Evolutionary conservation across 2,797 vertebrate species (phyloP).

Genomic region (Pseudochaenichthys georgianus): DNA sequence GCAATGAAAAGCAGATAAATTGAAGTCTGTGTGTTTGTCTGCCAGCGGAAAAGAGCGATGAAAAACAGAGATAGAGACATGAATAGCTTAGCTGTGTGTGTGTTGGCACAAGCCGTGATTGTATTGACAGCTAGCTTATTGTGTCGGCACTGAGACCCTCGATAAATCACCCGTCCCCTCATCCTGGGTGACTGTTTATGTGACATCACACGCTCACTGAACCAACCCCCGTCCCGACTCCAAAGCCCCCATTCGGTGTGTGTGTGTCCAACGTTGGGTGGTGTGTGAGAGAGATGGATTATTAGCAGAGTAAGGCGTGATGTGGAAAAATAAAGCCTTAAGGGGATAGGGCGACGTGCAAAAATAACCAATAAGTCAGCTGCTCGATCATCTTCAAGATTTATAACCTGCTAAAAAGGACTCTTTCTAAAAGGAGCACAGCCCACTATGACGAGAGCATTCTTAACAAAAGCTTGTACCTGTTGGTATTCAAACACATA

Average conservation of each 20-base stretch:
- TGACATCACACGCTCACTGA: conserved; percentile 30
- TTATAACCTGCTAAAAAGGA: conserved; percentile 3
- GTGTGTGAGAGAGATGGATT: conserved; percentile 17
- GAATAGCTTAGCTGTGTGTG: conserved; percentile 43
- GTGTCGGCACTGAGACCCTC: conserved; percentile 25
- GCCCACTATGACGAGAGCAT: not conserved
- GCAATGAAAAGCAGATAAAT: conserved; percentile 61
- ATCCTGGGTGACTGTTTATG: conserved; percentile 48
- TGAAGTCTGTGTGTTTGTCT: conserved; percentile 35
- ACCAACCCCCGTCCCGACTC: too few relatives aligned
- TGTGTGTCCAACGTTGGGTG: conserved; percentile 17
- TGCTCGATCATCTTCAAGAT: conserved; percentile 13
- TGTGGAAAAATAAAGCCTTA: conserved; percentile 13
- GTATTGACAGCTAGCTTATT: conserved; percentile 70
- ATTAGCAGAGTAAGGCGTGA: conserved; percentile 26
- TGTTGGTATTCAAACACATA: too few relatives aligned
- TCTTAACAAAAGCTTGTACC: too few relatives aligned
- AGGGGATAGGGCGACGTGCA: not conserved
- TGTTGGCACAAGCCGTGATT: conserved; percentile 42
- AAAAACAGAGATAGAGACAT: conserved; percentile 45
- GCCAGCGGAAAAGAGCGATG: conserved; percentile 38
- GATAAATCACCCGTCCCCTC: conserved; percentile 55
- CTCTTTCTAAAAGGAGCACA: not conserved
- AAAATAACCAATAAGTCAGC: conserved; percentile 18
- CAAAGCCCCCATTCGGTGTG: not conserved